A percentile compares a stretch with the other conserved stretches of the same genome.
Evolutionary conservation across 2,888 invertebrate genomes (phyloP).

Genomic region (Drymonia ruficornis): DNA sequence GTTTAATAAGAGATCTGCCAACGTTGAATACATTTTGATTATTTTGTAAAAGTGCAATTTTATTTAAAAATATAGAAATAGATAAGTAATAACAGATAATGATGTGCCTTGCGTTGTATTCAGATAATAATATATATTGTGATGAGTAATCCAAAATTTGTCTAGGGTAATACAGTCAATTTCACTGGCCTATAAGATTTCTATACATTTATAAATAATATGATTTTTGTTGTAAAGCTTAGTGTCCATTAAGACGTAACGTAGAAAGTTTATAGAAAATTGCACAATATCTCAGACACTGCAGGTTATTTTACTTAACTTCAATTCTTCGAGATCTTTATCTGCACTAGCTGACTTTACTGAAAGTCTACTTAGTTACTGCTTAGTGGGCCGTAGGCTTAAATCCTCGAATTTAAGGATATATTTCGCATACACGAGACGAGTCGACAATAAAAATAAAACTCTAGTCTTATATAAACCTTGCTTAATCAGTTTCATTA

Average conservation of each 20-base stretch:
- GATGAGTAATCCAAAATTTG: slow-evolving; percentile 57
- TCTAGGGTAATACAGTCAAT: slow-evolving; percentile 79
- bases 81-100: slow-evolving; percentile 59
- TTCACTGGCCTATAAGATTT: slow-evolving; percentile 74
- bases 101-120: slow-evolving; percentile 81
- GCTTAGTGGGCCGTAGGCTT: slow-evolving; percentile 20
- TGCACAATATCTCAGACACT: too few species aligned
- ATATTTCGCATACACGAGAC: slow-evolving; percentile 68
- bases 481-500: slow-evolving; percentile 62
- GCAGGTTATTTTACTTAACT: too few species aligned
- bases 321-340: too few species aligned
- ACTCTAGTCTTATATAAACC: slow-evolving; percentile 76
- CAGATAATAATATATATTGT: slow-evolving; percentile 50
- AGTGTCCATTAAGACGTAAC: slow-evolving; percentile 22
- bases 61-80: slow-evolving; percentile 49
- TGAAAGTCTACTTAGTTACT: slow-evolving; percentile 8
- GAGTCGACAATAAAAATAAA: slow-evolving; percentile 78
- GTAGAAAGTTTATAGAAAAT: background rate
- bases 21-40: slow-evolving; percentile 49
- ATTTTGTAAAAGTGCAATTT: slow-evolving; percentile 57
- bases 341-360: too few species aligned
- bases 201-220: slow-evolving; percentile 63
- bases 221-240: slow-evolving; percentile 46
- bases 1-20: slow-evolving; percentile 73
- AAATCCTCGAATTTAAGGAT: slow-evolving; percentile 79